Percentiles rank a stretch among this genome's conserved stretches.
Evolutionary conservation across 2,888 invertebrate species (phyloP).

Genomic region (Metopia argyrocephala): DNA sequence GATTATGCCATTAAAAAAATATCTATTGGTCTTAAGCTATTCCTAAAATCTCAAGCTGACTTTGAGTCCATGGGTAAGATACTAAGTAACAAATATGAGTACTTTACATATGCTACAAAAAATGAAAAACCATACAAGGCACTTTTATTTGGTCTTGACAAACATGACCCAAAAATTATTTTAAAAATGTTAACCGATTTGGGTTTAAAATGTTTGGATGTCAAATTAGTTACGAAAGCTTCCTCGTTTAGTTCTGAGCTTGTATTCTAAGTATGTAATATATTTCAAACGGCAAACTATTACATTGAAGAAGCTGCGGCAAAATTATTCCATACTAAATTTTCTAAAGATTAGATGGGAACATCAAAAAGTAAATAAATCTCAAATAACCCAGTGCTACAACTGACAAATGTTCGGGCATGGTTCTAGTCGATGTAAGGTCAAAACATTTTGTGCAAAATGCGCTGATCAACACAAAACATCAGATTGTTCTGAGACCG

Average conservation of each 20-base stretch:
- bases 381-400: constrained; percentile 7
- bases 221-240: not conserved
- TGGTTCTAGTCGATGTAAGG: constrained; percentile 13
- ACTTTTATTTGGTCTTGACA: constrained; percentile 14
- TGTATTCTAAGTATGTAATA: constrained; percentile 10
- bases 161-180: not conserved
- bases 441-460: constrained; percentile 31
- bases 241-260: not conserved
- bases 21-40: constrained; percentile 25
- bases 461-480: constrained; percentile 16
- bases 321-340: constrained; percentile 2
- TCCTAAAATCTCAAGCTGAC: constrained; percentile 13
- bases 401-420: constrained; percentile 5
- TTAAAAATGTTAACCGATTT: not conserved
- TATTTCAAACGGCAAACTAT: constrained; percentile 14
- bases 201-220: constrained; percentile 8
- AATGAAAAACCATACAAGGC: constrained; percentile 16
- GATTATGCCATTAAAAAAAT: constrained; percentile 24
- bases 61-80: not conserved
- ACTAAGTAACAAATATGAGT: constrained; percentile 20
- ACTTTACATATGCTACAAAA: constrained; percentile 15
- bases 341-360: constrained; percentile 8
- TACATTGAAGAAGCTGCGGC: constrained; percentile 1
- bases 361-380: not conserved
- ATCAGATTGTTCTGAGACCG: not conserved